A percentile compares a stretch with the other conserved stretches of the same genome.
These are phyloP conservation scores for Ptychobarbus kaznakovi DNA, from an alignment of 2,797 vertebrate genomes.

Conservation along the genomic window DNA sequence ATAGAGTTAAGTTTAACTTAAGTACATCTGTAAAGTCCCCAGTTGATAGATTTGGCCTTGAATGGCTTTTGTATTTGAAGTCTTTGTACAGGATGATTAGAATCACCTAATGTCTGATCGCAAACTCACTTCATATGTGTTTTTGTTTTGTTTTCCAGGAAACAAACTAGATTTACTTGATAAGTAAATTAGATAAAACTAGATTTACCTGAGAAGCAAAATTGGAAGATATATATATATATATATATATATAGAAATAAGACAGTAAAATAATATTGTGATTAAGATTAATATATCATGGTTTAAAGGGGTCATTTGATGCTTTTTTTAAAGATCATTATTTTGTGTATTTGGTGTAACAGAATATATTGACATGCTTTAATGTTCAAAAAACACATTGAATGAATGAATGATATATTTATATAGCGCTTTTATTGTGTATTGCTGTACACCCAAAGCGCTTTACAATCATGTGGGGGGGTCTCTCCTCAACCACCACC, in stretches of 20 bases:
- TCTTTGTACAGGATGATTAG: neutral
- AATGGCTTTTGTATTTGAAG: neutral
- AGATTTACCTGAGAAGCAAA: neutral
- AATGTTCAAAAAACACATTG: no score
- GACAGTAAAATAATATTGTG: neutral
- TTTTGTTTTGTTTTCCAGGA: neutral
- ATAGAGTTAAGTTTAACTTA: slow-evolving; percentile 42
- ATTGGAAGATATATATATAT: neutral
- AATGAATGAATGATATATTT: no score
- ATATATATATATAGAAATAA: neutral
- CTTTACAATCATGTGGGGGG: no score
- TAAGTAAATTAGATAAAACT: no score
- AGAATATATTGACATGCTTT: no score
- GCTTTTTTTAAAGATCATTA: no score
- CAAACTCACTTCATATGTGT: neutral
- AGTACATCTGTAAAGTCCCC: slow-evolving; percentile 25
- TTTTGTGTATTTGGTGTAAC: no score
- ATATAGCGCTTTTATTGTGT: no score
- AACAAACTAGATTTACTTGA: neutral
- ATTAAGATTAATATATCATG: neutral
- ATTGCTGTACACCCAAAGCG: no score
- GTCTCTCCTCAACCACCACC: no score
- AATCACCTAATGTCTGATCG: neutral
- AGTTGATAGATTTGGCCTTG: neutral
- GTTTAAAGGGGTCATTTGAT: no score